A percentile compares a stretch with the other conserved stretches of the same genome.
These are phyloP conservation scores for Coronaproctus castanopsis DNA, from an alignment of 2,888 invertebrate genomes.

Conservation along the genomic window DNA sequence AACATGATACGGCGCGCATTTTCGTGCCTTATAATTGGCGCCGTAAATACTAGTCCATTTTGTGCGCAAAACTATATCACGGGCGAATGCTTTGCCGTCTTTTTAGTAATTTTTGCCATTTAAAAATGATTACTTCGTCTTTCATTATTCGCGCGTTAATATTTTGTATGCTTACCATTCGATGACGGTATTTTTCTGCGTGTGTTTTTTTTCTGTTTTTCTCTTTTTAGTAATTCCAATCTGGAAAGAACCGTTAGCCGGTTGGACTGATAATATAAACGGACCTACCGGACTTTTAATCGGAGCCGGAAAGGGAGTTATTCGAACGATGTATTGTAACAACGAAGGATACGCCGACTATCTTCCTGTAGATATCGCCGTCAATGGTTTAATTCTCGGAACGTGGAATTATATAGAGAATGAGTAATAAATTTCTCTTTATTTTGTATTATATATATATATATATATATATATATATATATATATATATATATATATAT, in stretches of 20 bases:
- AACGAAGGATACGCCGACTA: constrained; percentile 56
- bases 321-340: constrained; percentile 68
- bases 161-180: too few species aligned
- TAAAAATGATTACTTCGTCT: too few species aligned
- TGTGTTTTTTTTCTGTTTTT: too few species aligned
- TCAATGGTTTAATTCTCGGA: constrained; percentile 46
- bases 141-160: too few species aligned
- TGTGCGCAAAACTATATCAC: too few species aligned
- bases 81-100: too few species aligned
- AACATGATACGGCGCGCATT: too few species aligned
- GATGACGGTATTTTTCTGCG: too few species aligned
- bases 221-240: constrained; percentile 71
- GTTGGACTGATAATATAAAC: constrained; percentile 84
- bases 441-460: background rate
- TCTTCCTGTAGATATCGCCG: constrained; percentile 60
- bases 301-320: constrained; percentile 64
- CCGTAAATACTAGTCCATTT: too few species aligned
- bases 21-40: too few species aligned
- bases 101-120: too few species aligned
- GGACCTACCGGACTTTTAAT: constrained; percentile 68
- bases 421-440: too few species aligned
- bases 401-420: constrained; percentile 39
- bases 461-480: background rate
- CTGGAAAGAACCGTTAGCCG: constrained; percentile 63
- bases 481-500: background rate